These are phyloP conservation scores for Onthophagus sagittarius DNA, from an alignment of 2,888 invertebrate species.

Conservation along the genomic window DNA sequence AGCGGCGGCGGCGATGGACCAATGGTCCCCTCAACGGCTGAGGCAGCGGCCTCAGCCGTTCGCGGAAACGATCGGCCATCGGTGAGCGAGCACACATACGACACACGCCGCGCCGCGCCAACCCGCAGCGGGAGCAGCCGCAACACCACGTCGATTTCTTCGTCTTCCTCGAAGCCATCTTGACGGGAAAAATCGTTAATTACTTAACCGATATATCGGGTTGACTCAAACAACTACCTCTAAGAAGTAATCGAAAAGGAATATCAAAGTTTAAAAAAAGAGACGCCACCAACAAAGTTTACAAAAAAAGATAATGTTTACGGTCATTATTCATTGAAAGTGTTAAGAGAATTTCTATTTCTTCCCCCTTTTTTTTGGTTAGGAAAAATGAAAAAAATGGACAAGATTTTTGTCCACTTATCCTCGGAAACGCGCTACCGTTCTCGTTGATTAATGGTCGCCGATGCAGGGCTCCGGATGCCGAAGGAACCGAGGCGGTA, in stretches of 20 bases:
- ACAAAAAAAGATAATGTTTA: no score
- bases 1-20: not conserved
- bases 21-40: not conserved
- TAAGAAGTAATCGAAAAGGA: not conserved
- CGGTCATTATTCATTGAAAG: no score
- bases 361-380: no score
- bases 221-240: not conserved
- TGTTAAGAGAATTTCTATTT: no score
- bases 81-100: not conserved
- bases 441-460: not conserved
- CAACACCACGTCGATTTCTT: not conserved
- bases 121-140: not conserved
- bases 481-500: not conserved
- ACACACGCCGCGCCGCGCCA: not conserved
- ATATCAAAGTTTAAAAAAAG: no score
- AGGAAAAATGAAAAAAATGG: no score
- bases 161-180: not conserved
- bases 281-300: no score
- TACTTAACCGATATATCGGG: not conserved
- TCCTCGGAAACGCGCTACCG: not conserved
- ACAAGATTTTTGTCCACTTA: not conserved
- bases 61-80: not conserved
- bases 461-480: not conserved
- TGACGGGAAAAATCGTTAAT: not conserved
- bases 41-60: not conserved